A percentile compares a stretch with the other conserved stretches of the same genome.
Evolutionary conservation across 1,140 invertebrate genomes (phyloP).

Genomic region (Teleopsis dalmanni): DNA sequence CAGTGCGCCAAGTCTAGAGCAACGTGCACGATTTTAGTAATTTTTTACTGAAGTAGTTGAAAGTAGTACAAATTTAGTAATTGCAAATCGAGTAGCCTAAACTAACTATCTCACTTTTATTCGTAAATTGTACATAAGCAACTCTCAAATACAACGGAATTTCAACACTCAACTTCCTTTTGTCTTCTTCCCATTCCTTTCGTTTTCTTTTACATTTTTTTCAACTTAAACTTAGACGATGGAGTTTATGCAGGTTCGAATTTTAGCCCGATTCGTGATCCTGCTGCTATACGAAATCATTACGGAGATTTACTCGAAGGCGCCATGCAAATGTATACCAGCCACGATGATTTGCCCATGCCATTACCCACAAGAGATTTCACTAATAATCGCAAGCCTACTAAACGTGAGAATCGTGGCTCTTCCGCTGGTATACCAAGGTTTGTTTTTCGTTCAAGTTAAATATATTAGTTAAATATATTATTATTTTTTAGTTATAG

Average conservation of each 20-base stretch:
- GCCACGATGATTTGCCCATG: slow-evolving; percentile 37
- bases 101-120: no score
- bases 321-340: slow-evolving; percentile 42
- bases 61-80: neutral
- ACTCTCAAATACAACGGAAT: no score
- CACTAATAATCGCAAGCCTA: slow-evolving; percentile 31
- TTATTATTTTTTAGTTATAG: slow-evolving; percentile 13
- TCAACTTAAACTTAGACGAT: neutral
- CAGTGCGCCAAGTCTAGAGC: no score
- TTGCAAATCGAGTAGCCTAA: neutral
- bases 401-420: slow-evolving; percentile 36
- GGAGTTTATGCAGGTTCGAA: slow-evolving; percentile 11
- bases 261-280: slow-evolving; percentile 40
- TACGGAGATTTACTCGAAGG: slow-evolving; percentile 42
- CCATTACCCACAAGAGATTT: slow-evolving; percentile 35
- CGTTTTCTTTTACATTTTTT: no score
- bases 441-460: slow-evolving; percentile 9
- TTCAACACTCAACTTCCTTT: slow-evolving; percentile 4
- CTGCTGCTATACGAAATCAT: slow-evolving; percentile 37
- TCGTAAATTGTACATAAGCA: no score
- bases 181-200: slow-evolving; percentile 4
- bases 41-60: slow-evolving; percentile 3
- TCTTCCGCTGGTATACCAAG: slow-evolving; percentile 36
- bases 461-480: neutral
- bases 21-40: slow-evolving; percentile 2